Evolutionary conservation across 2,888 invertebrate species (phyloP).

Genomic region (Chloromyia formosa): DNA sequence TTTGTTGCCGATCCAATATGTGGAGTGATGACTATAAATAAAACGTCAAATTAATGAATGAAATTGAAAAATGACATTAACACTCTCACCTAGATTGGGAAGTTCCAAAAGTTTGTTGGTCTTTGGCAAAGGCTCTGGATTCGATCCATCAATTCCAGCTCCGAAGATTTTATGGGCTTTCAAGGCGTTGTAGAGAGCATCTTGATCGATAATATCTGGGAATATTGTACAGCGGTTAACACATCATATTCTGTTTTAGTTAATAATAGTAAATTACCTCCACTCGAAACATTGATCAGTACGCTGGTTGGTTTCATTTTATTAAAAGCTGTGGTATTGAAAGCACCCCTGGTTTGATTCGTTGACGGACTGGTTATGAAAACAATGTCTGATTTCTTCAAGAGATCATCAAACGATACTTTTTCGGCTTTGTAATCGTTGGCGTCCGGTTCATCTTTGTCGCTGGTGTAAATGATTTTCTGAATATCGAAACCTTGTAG

Average conservation of each 20-base stretch:
- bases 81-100: constrained; percentile 70
- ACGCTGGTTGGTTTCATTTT: constrained; percentile 75
- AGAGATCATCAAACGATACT: constrained; percentile 69
- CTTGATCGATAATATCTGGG: constrained; percentile 78
- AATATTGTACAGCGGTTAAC: constrained; percentile 29
- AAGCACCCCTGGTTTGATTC: constrained; percentile 70
- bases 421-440: constrained; percentile 68
- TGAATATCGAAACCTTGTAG: constrained; percentile 74
- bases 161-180: constrained; percentile 79
- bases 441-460: constrained; percentile 69
- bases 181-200: constrained; percentile 81
- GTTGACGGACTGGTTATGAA: constrained; percentile 69
- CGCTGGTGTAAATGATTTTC: constrained; percentile 75
- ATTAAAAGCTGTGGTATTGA: constrained; percentile 69
- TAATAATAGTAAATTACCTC: not conserved
- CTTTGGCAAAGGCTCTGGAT: constrained; percentile 87
- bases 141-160: constrained; percentile 91
- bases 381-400: constrained; percentile 73
- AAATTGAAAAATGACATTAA: not conserved
- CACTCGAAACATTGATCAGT: constrained; percentile 69
- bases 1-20: constrained; percentile 89
- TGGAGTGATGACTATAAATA: constrained; percentile 73
- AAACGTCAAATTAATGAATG: not conserved
- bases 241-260: not conserved
- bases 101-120: constrained; percentile 81